Base-by-base conservation (phyloP, 2,797 vertebrate genomes). In the Prionace glauca region DNA sequence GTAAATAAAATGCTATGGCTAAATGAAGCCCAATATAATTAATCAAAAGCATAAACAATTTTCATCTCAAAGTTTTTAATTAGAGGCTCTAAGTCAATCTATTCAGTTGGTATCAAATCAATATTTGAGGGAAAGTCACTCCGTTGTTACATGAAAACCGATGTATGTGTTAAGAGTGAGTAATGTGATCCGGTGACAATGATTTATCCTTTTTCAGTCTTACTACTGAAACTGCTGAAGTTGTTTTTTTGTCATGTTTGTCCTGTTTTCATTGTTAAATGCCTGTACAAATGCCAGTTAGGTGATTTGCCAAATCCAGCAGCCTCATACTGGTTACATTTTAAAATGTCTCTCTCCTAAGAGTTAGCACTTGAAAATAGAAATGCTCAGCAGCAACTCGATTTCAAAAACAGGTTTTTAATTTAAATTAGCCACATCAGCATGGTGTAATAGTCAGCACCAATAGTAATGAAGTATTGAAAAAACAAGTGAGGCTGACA, bases 261-360 rank as follows among this genome's bases (percentile, higher is more conserved):
- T 24, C 62, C 65, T 92, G 18, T 24, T 92, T 92, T 41, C 88
- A 91, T 65, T 62, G 32, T 62, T 65, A 91, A 65, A 69, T 84
- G 81, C 2, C 81, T 84, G 81, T 84, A 8, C 36, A 84, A 84
- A 84, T 92, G 32, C 20, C 60, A 67, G 88, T 62, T n/a, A 32
- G 16, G 60, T 65, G 88, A 60, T 29, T 90, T 90, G 90, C 90
- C 90, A 92, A 69, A 92, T 69, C 41, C 65, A 92, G 60, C 88
- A 91, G 62, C 90, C n/a, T 24, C 62, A 69, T 8, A 41, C n/a
- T 41, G 90, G 90, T 41, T 67, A 67, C n/a, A 41, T 92, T 36
- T 67, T 36, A 24, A 84, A 22, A 69, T 36, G 20, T 69, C 41
- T 67, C n/a, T 41, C n/a, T 92, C 18, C 32, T 36, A 92, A 92